These are phyloP conservation scores for Lamprologus lemairii DNA, from an alignment of 2,113 vertebrate species.

Conservation along the genomic window DNA sequence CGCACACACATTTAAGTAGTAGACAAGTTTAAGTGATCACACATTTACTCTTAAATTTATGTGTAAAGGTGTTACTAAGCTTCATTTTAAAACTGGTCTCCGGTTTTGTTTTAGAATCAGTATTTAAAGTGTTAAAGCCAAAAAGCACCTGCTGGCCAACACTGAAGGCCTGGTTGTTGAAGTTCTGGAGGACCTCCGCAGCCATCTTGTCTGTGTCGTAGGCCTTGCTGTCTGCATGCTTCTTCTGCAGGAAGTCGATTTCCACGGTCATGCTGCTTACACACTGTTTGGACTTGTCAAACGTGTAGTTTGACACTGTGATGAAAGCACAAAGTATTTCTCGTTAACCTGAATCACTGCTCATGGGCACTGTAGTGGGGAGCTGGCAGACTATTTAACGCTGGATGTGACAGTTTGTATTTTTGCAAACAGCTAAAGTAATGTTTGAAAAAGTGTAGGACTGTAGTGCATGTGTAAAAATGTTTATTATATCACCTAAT, in stretches of 20 bases:
- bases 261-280: conserved; percentile 87
- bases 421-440: neutral
- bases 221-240: conserved; percentile 85
- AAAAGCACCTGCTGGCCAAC: conserved; percentile 82
- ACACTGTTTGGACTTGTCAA: conserved; percentile 89
- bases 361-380: neutral
- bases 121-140: neutral
- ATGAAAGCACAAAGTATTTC: neutral
- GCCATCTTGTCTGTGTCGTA: conserved; percentile 95
- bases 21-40: neutral
- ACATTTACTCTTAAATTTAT: neutral
- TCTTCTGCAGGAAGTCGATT: conserved; percentile 96
- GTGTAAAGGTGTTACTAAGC: neutral
- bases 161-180: conserved; percentile 88
- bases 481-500: neutral
- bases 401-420: neutral
- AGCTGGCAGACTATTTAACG: neutral
- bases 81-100: neutral
- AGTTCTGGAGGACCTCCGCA: conserved; percentile 85
- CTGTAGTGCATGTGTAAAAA: neutral
- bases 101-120: fast-evolving
- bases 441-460: fast-evolving
- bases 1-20: neutral
- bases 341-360: neutral
- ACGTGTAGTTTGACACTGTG: conserved; percentile 81